These are phyloP conservation scores for Dipus sagitta DNA, from an alignment of 2,797 vertebrate genomes.

Conservation along the genomic window DNA sequence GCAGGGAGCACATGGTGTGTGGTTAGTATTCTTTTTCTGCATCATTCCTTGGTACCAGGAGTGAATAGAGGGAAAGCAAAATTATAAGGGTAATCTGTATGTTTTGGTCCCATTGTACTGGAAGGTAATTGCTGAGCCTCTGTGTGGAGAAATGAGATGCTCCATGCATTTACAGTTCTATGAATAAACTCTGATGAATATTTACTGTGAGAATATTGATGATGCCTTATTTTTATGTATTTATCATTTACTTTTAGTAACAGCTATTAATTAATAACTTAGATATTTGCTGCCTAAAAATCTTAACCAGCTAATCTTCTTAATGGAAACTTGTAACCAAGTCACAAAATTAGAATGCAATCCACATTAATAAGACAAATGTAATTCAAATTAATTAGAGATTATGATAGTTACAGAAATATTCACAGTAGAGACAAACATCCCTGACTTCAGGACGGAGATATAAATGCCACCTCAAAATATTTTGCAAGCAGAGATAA, in stretches of 20 bases:
- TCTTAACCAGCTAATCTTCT: conserved; percentile 67
- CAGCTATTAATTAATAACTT: background rate
- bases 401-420: conserved; percentile 67
- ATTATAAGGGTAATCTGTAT: background rate
- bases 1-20: background rate
- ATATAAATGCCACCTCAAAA: conserved; percentile 56
- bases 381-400: conserved; percentile 54
- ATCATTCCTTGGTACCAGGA: background rate
- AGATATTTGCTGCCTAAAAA: conserved; percentile 67
- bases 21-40: background rate
- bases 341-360: conserved; percentile 66
- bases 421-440: conserved; percentile 25
- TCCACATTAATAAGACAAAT: conserved; percentile 66
- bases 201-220: conserved; percentile 13
- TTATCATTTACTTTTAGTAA: conserved; percentile 47
- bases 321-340: conserved; percentile 79
- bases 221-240: background rate
- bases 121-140: conserved; percentile 29
- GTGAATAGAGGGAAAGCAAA: conserved; percentile 38
- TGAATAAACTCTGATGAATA: background rate
- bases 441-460: conserved; percentile 68
- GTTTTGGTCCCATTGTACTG: background rate
- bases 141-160: conserved; percentile 30
- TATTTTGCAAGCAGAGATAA: conserved; percentile 47
- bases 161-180: background rate